phyloP scores from a whole-genome alignment of 2,113 vertebrate species.

The Mustela lutreola region DNA sequence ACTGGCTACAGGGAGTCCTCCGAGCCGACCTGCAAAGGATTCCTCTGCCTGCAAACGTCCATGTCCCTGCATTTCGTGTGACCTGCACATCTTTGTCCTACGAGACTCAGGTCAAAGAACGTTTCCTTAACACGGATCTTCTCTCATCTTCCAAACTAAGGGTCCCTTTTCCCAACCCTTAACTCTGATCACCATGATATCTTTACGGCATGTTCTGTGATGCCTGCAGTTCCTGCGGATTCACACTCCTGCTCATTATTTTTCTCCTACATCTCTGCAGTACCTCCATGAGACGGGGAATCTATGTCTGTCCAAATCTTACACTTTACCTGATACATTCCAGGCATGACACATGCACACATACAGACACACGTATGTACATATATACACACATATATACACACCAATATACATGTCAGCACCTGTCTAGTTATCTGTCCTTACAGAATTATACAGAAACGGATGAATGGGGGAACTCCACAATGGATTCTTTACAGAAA shows the following conservation, averaged over 20 bases:
- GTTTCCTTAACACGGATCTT: not conserved
- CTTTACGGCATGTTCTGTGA: not conserved
- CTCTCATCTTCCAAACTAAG: not conserved
- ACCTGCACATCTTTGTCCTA: not conserved
- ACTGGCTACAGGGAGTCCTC: rapidly evolving
- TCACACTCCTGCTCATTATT: not conserved
- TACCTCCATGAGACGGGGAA: rapidly evolving
- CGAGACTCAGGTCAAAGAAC: not conserved
- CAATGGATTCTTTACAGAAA: not conserved
- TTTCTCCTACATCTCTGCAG: not conserved
- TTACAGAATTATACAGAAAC: not conserved
- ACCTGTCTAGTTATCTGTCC: not conserved
- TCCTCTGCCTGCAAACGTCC: rapidly evolving
- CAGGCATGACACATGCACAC: not conserved
- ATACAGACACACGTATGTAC: not conserved
- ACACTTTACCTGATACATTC: not conserved
- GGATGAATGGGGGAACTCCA: not conserved
- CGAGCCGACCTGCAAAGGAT: rapidly evolving
- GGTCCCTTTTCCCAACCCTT: not conserved
- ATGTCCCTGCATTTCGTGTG: rapidly evolving
- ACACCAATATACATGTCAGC: too few relatives aligned
- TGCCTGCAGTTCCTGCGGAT: rapidly evolving
- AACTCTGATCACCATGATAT: not conserved
- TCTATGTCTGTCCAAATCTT: not conserved
- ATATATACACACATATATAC: rapidly evolving